Percentiles rank a stretch among this genome's conserved stretches.
Evolutionary conservation across 2,888 invertebrate species (phyloP).

Genomic region (Eristalis intricaria): DNA sequence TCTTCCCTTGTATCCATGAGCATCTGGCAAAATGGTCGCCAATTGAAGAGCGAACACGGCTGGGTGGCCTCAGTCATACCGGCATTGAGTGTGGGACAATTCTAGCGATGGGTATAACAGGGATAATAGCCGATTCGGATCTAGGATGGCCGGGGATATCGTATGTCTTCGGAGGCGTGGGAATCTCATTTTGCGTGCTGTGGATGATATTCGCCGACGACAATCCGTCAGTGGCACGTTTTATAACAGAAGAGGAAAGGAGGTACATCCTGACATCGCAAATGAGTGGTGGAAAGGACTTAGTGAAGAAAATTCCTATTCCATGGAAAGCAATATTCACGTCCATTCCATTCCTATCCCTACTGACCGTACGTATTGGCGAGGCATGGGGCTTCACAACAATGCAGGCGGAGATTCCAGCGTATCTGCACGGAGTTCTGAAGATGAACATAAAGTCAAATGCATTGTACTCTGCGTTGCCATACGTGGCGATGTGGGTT

Average conservation of each 20-base stretch:
- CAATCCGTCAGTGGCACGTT: conserved; percentile 82
- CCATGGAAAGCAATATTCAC: conserved; percentile 87
- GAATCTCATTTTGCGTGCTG: conserved; percentile 81
- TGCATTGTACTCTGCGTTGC: conserved; percentile 81
- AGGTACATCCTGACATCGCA: conserved; percentile 81
- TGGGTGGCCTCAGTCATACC: conserved; percentile 83
- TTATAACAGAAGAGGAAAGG: conserved; percentile 83
- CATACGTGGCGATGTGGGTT: conserved; percentile 78
- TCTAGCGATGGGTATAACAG: conserved; percentile 84
- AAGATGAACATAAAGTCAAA: conserved; percentile 83
- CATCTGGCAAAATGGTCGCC: conserved; percentile 86
- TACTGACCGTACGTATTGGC: conserved; percentile 83
- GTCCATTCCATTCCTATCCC: conserved; percentile 85
- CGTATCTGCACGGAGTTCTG: conserved; percentile 84
- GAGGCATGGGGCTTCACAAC: conserved; percentile 87
- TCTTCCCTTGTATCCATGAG: conserved; percentile 85
- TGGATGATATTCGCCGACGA: conserved; percentile 84
- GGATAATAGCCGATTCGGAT: conserved; percentile 82
- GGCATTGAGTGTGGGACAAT: conserved; percentile 86
- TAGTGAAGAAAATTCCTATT: conserved; percentile 78
- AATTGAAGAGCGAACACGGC: conserved; percentile 84
- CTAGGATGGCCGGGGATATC: conserved; percentile 85
- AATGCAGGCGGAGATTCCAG: conserved; percentile 84
- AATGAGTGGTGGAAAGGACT: conserved; percentile 71
- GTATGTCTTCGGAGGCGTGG: conserved; percentile 83